Percentiles rank a stretch among this genome's conserved stretches.
Evolutionary conservation across 2,113 vertebrate genomes (phyloP).

Genomic region (Embiotoca jacksoni): DNA sequence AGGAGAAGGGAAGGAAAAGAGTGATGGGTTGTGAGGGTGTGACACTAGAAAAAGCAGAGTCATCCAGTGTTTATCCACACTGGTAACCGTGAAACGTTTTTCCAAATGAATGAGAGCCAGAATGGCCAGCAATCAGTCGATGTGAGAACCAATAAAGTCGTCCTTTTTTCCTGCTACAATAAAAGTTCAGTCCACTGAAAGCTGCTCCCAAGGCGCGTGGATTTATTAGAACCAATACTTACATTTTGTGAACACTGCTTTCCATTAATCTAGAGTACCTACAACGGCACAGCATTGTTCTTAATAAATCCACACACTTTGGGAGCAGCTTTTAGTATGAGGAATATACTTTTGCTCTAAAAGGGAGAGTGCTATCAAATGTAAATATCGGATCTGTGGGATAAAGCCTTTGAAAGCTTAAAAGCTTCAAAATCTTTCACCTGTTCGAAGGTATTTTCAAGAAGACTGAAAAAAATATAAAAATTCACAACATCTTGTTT

Average conservation of each 20-base stretch:
- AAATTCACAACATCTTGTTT: constrained; percentile 11
- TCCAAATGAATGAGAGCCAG: not conserved
- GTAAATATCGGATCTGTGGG: constrained; percentile 38
- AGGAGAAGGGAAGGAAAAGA: not conserved
- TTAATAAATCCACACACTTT: constrained; percentile 49
- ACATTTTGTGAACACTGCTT: constrained; percentile 34
- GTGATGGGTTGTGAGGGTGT: not conserved
- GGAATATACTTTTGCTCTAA: constrained; percentile 6
- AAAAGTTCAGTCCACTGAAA: constrained; percentile 38
- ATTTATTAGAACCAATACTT: constrained; percentile 45
- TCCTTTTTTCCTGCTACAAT: constrained; percentile 6
- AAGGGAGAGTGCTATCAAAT: constrained; percentile 35
- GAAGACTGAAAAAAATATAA: not conserved
- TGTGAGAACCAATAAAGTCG: constrained; percentile 8
- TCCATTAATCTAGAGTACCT: constrained; percentile 49
- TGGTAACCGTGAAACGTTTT: constrained; percentile 14
- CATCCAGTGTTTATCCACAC: not conserved
- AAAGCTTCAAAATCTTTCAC: constrained; percentile 21
- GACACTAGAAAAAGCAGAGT: not conserved
- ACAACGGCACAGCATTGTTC: constrained; percentile 20
- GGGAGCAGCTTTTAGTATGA: constrained; percentile 34
- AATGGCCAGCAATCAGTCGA: not conserved
- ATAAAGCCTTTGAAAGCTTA: constrained; percentile 25
- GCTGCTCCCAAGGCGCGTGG: constrained; percentile 27
- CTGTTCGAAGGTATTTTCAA: not conserved